These are phyloP conservation scores for Odocoileus hemionus DNA, from an alignment of 2,113 vertebrate species.

Conservation along the genomic window DNA sequence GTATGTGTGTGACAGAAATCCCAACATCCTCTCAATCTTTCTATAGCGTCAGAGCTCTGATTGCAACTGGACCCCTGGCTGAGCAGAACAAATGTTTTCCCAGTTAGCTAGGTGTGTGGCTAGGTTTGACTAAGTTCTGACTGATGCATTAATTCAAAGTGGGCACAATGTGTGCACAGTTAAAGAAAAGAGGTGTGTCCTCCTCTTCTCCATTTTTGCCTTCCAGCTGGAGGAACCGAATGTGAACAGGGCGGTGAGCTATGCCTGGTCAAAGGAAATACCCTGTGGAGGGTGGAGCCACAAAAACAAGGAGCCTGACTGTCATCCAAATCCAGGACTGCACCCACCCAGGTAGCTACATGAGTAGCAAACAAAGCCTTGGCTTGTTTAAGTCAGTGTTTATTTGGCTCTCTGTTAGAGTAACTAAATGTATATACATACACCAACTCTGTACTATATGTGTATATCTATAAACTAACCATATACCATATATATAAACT, in stretches of 20 bases:
- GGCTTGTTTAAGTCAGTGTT: neutral
- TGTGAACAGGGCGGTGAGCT: neutral
- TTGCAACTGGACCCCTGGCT: neutral
- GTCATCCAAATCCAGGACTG: neutral
- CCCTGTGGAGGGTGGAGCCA: neutral
- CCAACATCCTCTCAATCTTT: neutral
- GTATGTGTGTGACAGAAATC: neutral
- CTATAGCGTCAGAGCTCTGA: neutral
- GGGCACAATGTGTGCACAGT: neutral
- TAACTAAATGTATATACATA: neutral
- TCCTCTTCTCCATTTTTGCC: neutral
- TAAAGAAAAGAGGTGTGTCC: neutral
- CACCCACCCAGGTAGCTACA: neutral
- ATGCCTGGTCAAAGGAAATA: neutral
- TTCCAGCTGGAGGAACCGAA: neutral
- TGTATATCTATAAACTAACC: neutral
- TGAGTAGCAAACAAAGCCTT: neutral
- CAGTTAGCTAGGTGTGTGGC: neutral
- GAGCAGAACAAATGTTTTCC: neutral
- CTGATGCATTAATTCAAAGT: neutral
- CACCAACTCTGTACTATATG: neutral
- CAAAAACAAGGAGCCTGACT: neutral
- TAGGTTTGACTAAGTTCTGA: neutral
- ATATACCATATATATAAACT: neutral
- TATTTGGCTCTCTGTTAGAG: neutral